Base-by-base conservation (phyloP, 1,140 invertebrate species). In the Halotydeus destructor region DNA sequence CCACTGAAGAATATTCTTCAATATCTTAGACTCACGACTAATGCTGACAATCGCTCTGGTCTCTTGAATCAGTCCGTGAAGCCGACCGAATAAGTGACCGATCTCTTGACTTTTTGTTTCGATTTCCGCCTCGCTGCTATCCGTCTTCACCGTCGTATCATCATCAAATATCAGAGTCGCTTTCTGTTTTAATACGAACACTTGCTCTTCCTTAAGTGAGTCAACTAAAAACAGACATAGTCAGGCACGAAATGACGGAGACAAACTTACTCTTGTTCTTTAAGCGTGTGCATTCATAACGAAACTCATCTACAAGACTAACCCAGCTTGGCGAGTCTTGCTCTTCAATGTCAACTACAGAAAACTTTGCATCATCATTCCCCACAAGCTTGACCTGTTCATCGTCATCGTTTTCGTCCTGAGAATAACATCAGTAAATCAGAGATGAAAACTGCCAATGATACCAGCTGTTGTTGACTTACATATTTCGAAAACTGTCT, bases 371-470 rank as follows among this genome's bases (percentile, higher is more conserved):
- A 12, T 43, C 41, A 8, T 38, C 41, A 38, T 40, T 24, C 4
- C 38, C 21, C 12, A 44, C 42, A 12, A 44, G 23, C 26, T 44
- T 41, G 24, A 44, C 42, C 18, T 36, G 16, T 44, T 44, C 42
- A 24, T 44, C 42, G 19, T 44, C 42, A 14, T 40, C 38, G n/a
- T 37, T 37, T 23, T 38, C 36, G 34, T 44, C 8, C 30, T 6
- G 12, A 30, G 2, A 21, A 32, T 22, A 22, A 26, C 2, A 42
- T 25, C 9, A 42, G 26, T 19, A 11, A 31, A 22, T 6, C 9
- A 14, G 33, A 41, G 21, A 41, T 18, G 5, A 43, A 21, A 24
- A 28, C 9, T 23, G 6, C 9, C 14, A 6, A 25, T 24, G 8
- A 27, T 21, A 39, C 6, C 19, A n/a, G n/a, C n/a, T n/a, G 2